Evolutionary conservation across 2,797 vertebrate genomes (phyloP).

Genomic region (Falco concolor): DNA sequence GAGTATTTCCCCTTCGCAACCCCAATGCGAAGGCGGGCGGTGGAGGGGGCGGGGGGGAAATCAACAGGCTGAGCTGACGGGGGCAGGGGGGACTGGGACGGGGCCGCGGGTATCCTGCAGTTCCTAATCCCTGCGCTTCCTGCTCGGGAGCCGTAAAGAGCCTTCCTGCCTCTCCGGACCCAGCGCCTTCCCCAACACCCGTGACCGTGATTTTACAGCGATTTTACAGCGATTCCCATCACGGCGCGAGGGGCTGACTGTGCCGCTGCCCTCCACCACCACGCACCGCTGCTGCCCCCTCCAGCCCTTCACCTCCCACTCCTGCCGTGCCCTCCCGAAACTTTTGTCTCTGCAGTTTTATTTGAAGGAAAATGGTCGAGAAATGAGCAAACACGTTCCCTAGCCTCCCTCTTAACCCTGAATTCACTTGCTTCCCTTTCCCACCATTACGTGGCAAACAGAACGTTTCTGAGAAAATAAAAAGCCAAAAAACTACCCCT

Average conservation of each 20-base stretch:
- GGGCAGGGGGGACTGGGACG: not conserved
- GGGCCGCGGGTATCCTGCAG: not conserved
- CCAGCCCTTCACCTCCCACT: too few relatives aligned
- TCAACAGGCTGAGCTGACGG: not conserved
- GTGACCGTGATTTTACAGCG: accelerated
- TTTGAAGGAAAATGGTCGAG: not conserved
- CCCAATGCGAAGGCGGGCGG: accelerated
- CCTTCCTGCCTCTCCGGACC: accelerated
- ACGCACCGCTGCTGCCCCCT: not conserved
- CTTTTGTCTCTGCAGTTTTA: not conserved
- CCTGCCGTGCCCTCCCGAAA: too few relatives aligned
- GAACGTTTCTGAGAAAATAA: not conserved
- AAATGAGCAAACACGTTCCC: not conserved
- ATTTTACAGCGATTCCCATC: accelerated
- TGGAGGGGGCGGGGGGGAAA: not conserved
- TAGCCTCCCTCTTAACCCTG: not conserved
- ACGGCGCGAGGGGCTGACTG: accelerated
- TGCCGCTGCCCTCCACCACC: too few relatives aligned
- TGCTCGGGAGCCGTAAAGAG: not conserved
- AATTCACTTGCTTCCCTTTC: not conserved
- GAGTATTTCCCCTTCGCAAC: not conserved
- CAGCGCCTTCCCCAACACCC: accelerated
- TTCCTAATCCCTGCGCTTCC: not conserved
- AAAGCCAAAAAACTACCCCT: not conserved
- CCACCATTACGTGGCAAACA: not conserved